These are phyloP conservation scores for Chelonus formosanus DNA, from an alignment of 2,888 invertebrate species.

Conservation along the genomic window DNA sequence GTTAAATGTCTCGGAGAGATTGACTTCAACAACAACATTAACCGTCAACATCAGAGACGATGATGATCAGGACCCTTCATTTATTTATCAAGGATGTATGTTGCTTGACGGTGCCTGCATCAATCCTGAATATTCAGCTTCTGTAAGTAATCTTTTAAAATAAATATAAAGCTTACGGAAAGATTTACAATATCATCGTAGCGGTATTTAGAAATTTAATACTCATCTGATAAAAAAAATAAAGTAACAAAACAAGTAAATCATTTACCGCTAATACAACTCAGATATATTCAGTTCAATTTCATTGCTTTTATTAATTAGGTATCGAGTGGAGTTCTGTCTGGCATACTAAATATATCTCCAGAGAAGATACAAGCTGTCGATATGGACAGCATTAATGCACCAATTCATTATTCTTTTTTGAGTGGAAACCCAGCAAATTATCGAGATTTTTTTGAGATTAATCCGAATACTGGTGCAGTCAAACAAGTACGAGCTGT, in stretches of 20 bases:
- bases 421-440: constrained; percentile 81
- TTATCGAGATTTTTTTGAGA: constrained; percentile 83
- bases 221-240: not conserved
- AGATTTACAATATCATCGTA: too few species aligned
- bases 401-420: constrained; percentile 83
- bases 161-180: too few species aligned
- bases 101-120: constrained; percentile 84
- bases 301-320: constrained; percentile 52
- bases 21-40: constrained; percentile 85
- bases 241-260: too few species aligned
- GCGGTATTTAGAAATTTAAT: too few species aligned
- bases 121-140: constrained; percentile 86
- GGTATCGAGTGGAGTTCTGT: constrained; percentile 83
- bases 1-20: constrained; percentile 77
- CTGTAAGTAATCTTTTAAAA: constrained; percentile 69
- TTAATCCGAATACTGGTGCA: constrained; percentile 81
- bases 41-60: constrained; percentile 87
- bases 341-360: constrained; percentile 82
- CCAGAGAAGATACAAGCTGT: constrained; percentile 91
- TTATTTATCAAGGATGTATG: constrained; percentile 87
- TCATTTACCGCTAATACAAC: not conserved
- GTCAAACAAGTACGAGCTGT: constrained; percentile 83
- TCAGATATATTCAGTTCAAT: constrained; percentile 19
- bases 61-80: constrained; percentile 91
- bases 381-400: constrained; percentile 88